Evolutionary conservation across 2,888 invertebrate genomes (phyloP), one percentile per base, ranked within the genome.

Genomic region (Nomada fucata): DNA sequence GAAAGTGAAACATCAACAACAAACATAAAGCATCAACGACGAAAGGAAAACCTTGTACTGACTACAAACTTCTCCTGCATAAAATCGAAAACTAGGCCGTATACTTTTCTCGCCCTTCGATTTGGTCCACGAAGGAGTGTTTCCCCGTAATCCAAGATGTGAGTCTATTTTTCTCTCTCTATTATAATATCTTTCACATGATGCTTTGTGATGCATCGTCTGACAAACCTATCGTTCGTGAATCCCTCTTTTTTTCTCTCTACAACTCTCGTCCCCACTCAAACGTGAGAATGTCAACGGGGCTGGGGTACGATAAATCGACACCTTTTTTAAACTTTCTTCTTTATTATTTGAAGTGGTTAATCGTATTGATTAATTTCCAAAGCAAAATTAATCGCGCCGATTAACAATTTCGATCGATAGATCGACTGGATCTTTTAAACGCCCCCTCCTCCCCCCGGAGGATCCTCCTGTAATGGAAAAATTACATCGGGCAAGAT

Each of bases 81-180:
- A 76, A 72, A 72, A 63, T 64, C 67, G 68, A 76, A 80, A 73
- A 60, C 72, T 64, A 44, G 64, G 65, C 76, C 72, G 55, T 57
- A 52, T 72, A 18, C 76, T 82, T 81, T 78, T 79, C 82, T 75
- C 84, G 76, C 64, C 47, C 73, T 53, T 74, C 76, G 47, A 23
- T 36, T 86, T 79, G 79, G 67, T 86, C 76, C 85, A 77, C 76
- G 61, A 83, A 71, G 70, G 75, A 78, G 65, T 60, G 69, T 47
- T 70, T 79, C 57, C 60, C 70, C 70, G 47, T 53, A 57, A 44
- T 63, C 42, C 26, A 74, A 55, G 69, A 53, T 55, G 73, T 50
- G 47, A 57, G 74, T 70, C 72, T 74, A 65, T 72, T 67, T 76
- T 53, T 68, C 61, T 63, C 55, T 69, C 70, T 75, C 52, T 76